Conservation (phyloP, 2,888 invertebrate species). For the Drosophila limbata region DNA sequence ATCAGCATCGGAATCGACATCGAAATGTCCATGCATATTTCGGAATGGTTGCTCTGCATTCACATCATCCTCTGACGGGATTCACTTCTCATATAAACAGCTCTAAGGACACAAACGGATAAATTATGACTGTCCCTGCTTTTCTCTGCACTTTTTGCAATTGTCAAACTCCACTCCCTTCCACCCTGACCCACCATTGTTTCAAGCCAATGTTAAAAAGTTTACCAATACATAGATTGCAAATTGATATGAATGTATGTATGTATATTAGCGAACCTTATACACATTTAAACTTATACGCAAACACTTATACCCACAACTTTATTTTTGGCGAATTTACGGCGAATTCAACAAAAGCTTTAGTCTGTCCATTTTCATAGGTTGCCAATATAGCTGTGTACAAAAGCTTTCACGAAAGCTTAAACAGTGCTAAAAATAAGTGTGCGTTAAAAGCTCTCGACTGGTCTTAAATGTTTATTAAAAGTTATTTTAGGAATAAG, state of each 20-base stretch:
- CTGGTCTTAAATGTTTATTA: background rate
- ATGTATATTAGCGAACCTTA: background rate
- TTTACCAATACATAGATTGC: slow-evolving; percentile 5
- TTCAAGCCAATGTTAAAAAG: slow-evolving; percentile 2
- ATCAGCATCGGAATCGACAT: slow-evolving; percentile 41
- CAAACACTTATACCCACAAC: slow-evolving; percentile 4
- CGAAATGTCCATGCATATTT: slow-evolving; percentile 2
- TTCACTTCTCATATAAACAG: slow-evolving; percentile 46
- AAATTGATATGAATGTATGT: slow-evolving; percentile 2
- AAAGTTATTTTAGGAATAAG: background rate
- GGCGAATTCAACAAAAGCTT: slow-evolving; percentile 30
- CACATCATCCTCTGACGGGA: slow-evolving; percentile 33
- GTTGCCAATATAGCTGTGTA: slow-evolving; percentile 10
- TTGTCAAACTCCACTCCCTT: background rate
- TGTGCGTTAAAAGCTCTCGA: background rate
- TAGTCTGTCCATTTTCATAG: slow-evolving; percentile 2
- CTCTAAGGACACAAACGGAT: slow-evolving; percentile 39
- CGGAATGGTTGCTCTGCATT: slow-evolving; percentile 28
- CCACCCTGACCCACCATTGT: background rate
- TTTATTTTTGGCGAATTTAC: background rate
- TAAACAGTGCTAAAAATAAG: slow-evolving; percentile 17
- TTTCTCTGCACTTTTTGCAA: slow-evolving; percentile 20
- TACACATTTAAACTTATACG: background rate
- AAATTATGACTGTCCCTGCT: slow-evolving; percentile 44
- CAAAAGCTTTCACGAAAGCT: slow-evolving; percentile 18